Conservation (phyloP, 2,888 invertebrate species). For the Deilephila elpenor region DNA sequence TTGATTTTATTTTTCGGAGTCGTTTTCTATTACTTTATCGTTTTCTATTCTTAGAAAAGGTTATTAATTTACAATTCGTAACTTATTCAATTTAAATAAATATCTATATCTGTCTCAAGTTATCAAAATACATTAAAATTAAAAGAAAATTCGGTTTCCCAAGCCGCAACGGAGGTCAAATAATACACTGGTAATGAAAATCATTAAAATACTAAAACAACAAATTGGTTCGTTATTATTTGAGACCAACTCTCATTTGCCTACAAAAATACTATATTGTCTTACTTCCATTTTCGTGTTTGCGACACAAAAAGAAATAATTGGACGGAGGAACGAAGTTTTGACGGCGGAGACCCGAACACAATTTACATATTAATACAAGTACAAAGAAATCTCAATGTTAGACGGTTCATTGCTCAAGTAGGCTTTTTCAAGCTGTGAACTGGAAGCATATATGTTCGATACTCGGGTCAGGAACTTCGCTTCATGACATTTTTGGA, state of each 20-base stretch:
- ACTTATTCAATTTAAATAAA: background rate
- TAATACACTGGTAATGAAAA: background rate
- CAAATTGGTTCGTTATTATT: background rate
- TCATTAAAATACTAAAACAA: conserved; percentile 11
- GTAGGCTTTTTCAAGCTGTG: no score
- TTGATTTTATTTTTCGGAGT: no score
- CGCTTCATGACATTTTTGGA: no score
- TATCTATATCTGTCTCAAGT: no score
- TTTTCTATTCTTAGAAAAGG: no score
- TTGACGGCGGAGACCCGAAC: background rate
- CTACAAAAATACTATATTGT: conserved; percentile 13
- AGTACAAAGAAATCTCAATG: background rate
- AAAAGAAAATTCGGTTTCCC: background rate
- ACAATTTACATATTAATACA: conserved; percentile 9
- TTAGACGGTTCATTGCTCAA: no score
- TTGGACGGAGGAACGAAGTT: background rate
- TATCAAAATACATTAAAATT: background rate
- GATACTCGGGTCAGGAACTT: no score
- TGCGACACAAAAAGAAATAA: conserved; percentile 19
- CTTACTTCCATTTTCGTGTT: conserved; percentile 15
- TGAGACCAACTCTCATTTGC: conserved; percentile 1
- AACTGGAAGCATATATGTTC: no score
- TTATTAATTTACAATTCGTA: background rate
- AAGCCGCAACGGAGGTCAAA: background rate
- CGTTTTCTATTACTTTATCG: no score